A percentile compares a stretch with the other conserved stretches of the same genome.
Evolutionary conservation across 2,888 invertebrate species (phyloP).

Genomic region (Diarsia brunnea): DNA sequence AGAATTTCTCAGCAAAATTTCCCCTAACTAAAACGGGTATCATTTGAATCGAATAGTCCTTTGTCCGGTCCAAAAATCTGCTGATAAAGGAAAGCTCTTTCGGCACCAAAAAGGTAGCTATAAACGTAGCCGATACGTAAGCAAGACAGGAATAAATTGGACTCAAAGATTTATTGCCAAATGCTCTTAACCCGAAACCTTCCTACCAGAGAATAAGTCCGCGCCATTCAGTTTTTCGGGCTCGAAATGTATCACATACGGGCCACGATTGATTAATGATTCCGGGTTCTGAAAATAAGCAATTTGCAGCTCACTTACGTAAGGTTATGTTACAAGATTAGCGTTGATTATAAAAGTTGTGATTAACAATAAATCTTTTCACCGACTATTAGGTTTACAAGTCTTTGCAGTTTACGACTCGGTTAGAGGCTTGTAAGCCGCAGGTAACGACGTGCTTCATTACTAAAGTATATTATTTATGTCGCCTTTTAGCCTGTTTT

Average conservation of each 20-base stretch:
- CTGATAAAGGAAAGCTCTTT: conserved; percentile 83
- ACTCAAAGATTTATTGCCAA: conserved; percentile 87
- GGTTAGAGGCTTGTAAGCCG: conserved; percentile 77
- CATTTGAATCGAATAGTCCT: conserved; percentile 84
- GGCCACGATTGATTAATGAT: conserved; percentile 46
- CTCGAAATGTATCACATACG: conserved; percentile 66
- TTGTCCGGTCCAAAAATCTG: conserved; percentile 79
- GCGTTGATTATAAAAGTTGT: conserved; percentile 42
- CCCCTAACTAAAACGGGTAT: conserved; percentile 60
- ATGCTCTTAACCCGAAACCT: conserved; percentile 87
- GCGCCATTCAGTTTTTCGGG: conserved; percentile 77
- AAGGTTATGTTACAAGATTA: conserved; percentile 19
- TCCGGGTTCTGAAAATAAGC: conserved; percentile 11
- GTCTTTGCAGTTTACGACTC: conserved; percentile 76
- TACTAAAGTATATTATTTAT: conserved; percentile 83
- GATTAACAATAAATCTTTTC: conserved; percentile 59
- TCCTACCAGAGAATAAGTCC: conserved; percentile 74
- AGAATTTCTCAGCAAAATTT: conserved; percentile 30
- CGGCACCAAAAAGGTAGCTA: conserved; percentile 81
- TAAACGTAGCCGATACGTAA: conserved; percentile 83
- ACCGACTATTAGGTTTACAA: conserved; percentile 70
- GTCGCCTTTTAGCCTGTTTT: conserved; percentile 73
- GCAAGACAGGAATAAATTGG: conserved; percentile 87
- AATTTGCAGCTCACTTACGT: conserved; percentile 27
- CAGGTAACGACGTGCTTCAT: conserved; percentile 82